Conservation (phyloP, 1,140 invertebrate species). For the Babylonia areolata region DNA sequence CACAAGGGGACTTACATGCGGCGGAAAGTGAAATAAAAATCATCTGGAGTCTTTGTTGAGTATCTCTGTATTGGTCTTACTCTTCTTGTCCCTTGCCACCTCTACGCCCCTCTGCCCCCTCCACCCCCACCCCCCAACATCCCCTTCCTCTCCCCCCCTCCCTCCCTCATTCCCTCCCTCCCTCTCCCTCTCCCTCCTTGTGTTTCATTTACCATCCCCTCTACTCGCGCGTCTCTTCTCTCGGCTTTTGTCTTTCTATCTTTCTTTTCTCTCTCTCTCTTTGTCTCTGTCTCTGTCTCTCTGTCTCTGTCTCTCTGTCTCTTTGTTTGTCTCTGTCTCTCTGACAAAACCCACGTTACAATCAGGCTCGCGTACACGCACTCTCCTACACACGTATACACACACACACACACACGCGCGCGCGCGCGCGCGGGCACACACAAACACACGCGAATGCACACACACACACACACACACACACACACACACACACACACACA, state of each 20-base stretch:
- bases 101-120: too few species aligned
- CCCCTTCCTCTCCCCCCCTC: background rate
- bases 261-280: background rate
- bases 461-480: background rate
- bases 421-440: background rate
- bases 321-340: background rate
- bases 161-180: background rate
- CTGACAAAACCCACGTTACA: background rate
- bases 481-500: background rate
- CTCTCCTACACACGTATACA: background rate
- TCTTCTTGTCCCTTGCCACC: too few species aligned
- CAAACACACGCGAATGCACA: background rate
- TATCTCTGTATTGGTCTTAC: too few species aligned
- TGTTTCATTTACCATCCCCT: too few species aligned
- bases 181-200: background rate
- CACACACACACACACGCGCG: background rate
- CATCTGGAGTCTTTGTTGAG: too few species aligned
- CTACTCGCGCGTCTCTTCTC: background rate
- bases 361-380: background rate
- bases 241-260: background rate
- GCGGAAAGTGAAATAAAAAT: too few species aligned
- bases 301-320: background rate
- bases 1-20: too few species aligned
- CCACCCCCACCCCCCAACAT: background rate
- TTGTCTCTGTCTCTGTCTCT: background rate